Evolutionary conservation across 2,797 vertebrate species (phyloP).

Genomic region (Balearica regulorum): DNA sequence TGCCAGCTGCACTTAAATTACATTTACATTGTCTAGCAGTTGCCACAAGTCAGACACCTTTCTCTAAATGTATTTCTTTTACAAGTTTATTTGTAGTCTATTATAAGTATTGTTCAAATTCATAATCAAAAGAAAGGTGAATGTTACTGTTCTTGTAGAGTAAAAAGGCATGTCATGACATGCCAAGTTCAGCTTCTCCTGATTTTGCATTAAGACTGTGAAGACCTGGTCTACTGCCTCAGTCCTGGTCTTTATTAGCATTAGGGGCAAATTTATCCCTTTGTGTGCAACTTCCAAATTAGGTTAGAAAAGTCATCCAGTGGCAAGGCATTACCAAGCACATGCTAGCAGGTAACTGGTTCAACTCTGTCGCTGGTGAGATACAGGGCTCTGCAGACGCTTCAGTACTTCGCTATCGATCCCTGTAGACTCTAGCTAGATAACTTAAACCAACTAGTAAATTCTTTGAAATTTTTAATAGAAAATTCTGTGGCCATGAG

Average conservation of each 20-base stretch:
- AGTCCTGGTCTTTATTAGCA: background rate
- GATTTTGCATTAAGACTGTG: background rate
- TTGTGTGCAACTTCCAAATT: background rate
- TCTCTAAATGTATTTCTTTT: background rate
- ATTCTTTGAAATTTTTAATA: background rate
- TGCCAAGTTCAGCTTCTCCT: background rate
- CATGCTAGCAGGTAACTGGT: background rate
- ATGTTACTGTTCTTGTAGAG: background rate
- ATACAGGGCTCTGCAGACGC: background rate
- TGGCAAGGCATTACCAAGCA: background rate
- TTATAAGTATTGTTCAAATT: background rate
- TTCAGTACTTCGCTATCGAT: background rate
- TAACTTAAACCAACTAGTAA: background rate
- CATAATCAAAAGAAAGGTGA: background rate
- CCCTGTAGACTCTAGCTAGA: background rate
- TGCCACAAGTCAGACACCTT: background rate
- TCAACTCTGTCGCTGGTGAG: background rate
- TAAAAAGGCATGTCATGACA: background rate
- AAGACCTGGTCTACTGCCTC: background rate
- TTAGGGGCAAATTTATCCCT: background rate
- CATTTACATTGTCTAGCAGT: background rate
- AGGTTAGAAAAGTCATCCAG: background rate
- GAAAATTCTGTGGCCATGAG: background rate
- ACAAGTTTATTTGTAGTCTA: background rate
- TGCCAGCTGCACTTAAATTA: background rate